Conservation (phyloP, 2,888 invertebrate species). For the Clostera curtula region DNA sequence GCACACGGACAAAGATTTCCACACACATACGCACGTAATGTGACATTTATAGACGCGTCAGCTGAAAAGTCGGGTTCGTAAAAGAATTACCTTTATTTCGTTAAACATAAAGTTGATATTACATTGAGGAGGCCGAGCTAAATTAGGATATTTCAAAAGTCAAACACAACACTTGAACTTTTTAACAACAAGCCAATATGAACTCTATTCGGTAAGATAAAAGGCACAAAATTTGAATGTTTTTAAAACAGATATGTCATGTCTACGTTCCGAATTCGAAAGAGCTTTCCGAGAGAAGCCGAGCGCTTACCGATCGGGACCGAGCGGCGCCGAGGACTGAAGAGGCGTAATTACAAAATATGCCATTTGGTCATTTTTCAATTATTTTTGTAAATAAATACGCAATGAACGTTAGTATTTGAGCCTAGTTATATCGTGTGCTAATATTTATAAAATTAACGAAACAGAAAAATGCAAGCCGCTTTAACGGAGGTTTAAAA, state of each 20-base stretch:
- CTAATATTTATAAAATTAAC: no score
- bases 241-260: conserved; percentile 53
- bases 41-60: conserved; percentile 67
- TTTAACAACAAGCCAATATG: conserved; percentile 19
- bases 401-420: no score
- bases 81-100: conserved; percentile 29
- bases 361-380: no score
- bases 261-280: conserved; percentile 61
- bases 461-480: no score
- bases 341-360: no score
- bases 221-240: conserved; percentile 24
- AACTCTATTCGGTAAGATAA: conserved; percentile 21
- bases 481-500: no score
- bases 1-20: conserved; percentile 35
- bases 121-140: conserved; percentile 29
- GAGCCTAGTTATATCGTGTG: no score
- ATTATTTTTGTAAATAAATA: no score
- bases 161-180: conserved; percentile 54
- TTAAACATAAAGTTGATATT: conserved; percentile 26
- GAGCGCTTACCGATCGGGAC: conserved; percentile 71
- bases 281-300: conserved; percentile 62
- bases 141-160: conserved; percentile 69
- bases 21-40: conserved; percentile 38
- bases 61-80: conserved; percentile 48
- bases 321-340: conserved; percentile 71